Base-by-base conservation (phyloP, 2,888 invertebrate genomes). In the Microdon myrmicae region DNA sequence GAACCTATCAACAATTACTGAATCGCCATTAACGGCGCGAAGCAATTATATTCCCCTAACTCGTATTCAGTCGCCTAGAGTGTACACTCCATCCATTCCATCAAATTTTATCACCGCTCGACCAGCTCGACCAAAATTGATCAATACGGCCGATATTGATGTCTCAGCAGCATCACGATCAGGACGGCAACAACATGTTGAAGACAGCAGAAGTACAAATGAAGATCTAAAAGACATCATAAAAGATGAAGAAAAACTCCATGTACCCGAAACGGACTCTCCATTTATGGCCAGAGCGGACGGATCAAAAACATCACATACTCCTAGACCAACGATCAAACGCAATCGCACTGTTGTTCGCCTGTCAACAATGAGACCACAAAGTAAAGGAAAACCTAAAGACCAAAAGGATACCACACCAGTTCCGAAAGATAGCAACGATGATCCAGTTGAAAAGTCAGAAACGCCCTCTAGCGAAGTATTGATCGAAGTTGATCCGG, bases 91-190 rank as follows among this genome's bases (percentile, higher is more conserved):
- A 74, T 28, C 56, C 1, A 75, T 74, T 75, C 49, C 68, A 3
- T 74, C 80, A 17, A 79, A 81, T 64, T 81, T 82, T 67, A 78
- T 77, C 48, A 75, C 83, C 1, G 80, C 85, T 2, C 84, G 88
- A 47, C 74, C 83, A 2, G 80, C 86, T 2, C 84, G 88, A 43
- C 90, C 90, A 1, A 86, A 89, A 38, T 85, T 87, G 68, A 90
- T 92, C 66, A 90, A 92, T 76, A 92, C 92, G 2, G 90, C 90
- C 19, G 90, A 92, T 74, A 93, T 93, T 68, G 92, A 93, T 75
- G 92, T 93, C 0, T 89, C 90, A 1, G 85, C 85, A 64, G 61
- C 70, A 0, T 84, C 87, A 61, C 84, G 83, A 70, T 88, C 87
- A 70, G 37, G 48, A 2, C 55, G 44, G 2, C 55, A 56, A 4